These are phyloP conservation scores for Loripinus fragilis DNA, from an alignment of 2,888 invertebrate species.

Conservation along the genomic window DNA sequence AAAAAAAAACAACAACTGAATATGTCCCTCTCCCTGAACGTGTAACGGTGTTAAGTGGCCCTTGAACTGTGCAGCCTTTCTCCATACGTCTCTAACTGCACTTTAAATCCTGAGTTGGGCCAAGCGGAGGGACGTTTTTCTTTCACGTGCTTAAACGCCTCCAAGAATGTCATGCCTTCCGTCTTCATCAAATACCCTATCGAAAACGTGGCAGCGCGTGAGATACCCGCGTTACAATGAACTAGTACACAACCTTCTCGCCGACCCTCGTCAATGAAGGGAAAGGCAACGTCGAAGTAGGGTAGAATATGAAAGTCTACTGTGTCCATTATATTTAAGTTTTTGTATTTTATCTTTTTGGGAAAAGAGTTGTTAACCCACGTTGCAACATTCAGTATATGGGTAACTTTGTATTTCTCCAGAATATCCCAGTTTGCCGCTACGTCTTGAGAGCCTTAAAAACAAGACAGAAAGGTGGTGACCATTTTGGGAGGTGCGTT, in stretches of 20 bases:
- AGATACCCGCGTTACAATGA: constrained; percentile 97
- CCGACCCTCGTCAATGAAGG: constrained; percentile 87
- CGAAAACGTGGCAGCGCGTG: constrained; percentile 91
- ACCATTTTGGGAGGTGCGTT: no score
- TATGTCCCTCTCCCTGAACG: background rate
- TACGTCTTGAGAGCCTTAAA: constrained; percentile 94
- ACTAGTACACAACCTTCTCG: constrained; percentile 87
- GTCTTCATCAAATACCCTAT: constrained; percentile 91
- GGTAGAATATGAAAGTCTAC: constrained; percentile 78
- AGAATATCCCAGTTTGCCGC: constrained; percentile 87
- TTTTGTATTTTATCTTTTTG: constrained; percentile 85
- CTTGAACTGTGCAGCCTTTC: constrained; percentile 41
- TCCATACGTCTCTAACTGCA: constrained; percentile 86
- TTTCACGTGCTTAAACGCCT: constrained; percentile 89
- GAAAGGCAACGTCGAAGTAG: constrained; percentile 84
- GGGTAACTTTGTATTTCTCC: constrained; percentile 86
- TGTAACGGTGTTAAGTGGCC: background rate
- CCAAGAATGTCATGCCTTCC: constrained; percentile 85
- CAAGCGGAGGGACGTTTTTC: constrained; percentile 88
- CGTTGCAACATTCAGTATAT: constrained; percentile 89
- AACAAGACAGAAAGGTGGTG: background rate
- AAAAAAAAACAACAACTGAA: background rate
- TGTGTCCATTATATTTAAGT: constrained; percentile 86
- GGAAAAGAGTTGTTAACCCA: constrained; percentile 81
- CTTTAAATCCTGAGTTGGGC: constrained; percentile 92